These are phyloP conservation scores for Staurois parvus DNA, from an alignment of 2,797 vertebrate genomes.

Conservation along the genomic window DNA sequence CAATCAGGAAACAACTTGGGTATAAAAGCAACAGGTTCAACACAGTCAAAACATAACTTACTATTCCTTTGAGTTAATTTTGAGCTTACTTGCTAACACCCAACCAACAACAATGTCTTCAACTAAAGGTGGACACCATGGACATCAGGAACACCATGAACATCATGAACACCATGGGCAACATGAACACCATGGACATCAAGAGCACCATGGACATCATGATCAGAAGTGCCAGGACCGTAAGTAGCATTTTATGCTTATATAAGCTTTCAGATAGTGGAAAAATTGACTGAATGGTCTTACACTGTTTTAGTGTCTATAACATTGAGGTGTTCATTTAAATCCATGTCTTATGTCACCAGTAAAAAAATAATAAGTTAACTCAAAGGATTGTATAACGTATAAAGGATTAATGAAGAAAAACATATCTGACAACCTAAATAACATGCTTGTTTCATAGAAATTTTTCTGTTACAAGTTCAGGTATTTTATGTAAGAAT, in stretches of 20 bases:
- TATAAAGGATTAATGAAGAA: too few species aligned
- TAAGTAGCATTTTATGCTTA: conserved; percentile 15
- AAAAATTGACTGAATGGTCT: too few species aligned
- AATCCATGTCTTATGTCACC: too few species aligned
- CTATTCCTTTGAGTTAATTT: background rate
- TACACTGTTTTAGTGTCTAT: too few species aligned
- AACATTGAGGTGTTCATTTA: too few species aligned
- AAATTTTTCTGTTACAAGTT: too few species aligned
- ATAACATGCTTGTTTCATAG: too few species aligned
- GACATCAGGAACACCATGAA: background rate
- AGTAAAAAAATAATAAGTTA: too few species aligned
- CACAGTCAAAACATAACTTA: background rate
- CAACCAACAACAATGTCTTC: conserved; percentile 12
- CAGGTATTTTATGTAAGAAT: too few species aligned
- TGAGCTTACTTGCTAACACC: background rate
- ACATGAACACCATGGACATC: background rate
- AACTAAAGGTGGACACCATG: conserved; percentile 11
- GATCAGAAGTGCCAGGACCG: conserved; percentile 28
- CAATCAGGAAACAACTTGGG: conserved; percentile 29
- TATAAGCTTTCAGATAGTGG: background rate
- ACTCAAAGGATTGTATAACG: too few species aligned
- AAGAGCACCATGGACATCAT: background rate
- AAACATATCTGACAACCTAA: too few species aligned
- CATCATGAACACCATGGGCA: background rate
- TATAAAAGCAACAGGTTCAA: conserved; percentile 39